phyloP scores from a whole-genome alignment of 1,140 invertebrate genomes.

The Nymphalis io region DNA sequence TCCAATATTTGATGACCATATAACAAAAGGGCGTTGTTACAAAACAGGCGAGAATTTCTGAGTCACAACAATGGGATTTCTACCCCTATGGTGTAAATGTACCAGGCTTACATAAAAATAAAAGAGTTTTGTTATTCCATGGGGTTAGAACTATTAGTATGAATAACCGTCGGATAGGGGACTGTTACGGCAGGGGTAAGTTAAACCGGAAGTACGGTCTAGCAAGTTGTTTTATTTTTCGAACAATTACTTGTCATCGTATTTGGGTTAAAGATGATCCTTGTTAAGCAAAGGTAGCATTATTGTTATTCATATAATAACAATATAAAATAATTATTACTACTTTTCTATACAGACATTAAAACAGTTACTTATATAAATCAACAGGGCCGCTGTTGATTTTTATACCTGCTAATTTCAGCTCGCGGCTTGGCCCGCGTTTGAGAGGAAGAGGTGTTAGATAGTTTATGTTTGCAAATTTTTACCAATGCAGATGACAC shows the following conservation, averaged over 20 bases:
- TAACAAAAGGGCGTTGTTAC: background rate
- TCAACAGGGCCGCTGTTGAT: too few relatives aligned
- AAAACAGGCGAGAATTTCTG: background rate
- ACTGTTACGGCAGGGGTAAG: slow-evolving; percentile 9
- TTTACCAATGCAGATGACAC: too few relatives aligned
- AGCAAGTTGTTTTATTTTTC: slow-evolving; percentile 5
- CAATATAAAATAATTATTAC: background rate
- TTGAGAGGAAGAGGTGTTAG: too few relatives aligned
- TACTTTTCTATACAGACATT: background rate
- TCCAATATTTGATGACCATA: too few relatives aligned
- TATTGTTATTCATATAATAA: background rate
- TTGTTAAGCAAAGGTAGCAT: background rate
- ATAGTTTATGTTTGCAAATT: too few relatives aligned
- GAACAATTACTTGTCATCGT: background rate
- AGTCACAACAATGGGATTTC: slow-evolving; percentile 32
- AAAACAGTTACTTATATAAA: too few relatives aligned
- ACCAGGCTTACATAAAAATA: slow-evolving; percentile 47
- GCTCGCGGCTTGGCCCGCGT: too few relatives aligned
- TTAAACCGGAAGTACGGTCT: slow-evolving; percentile 15
- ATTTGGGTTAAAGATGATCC: background rate
- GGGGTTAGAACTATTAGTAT: slow-evolving; percentile 35
- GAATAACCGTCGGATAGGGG: slow-evolving; percentile 32
- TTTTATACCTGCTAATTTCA: too few relatives aligned
- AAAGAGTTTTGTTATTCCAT: slow-evolving; percentile 29
- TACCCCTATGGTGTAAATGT: slow-evolving; percentile 43